Evolutionary conservation across 2,113 vertebrate genomes (phyloP).

Genomic region (Microcebus tavaratra): DNA sequence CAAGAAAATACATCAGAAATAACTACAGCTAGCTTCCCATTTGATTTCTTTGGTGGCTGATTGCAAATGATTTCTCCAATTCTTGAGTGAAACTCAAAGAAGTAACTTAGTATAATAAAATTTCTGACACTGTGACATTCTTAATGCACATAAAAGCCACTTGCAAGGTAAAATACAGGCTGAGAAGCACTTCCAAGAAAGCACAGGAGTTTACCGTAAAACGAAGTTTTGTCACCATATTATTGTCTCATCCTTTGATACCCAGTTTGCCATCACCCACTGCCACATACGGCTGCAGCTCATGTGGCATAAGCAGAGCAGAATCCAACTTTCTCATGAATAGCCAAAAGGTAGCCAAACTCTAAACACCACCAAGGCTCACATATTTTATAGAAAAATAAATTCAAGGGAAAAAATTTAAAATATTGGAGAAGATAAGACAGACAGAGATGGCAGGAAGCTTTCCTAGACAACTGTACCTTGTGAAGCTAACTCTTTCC

Average conservation of each 20-base stretch:
- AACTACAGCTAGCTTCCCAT: neutral
- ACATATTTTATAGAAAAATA: neutral
- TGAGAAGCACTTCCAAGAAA: too few relatives aligned
- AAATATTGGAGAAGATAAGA: neutral
- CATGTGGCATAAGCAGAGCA: neutral
- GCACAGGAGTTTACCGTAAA: too few relatives aligned
- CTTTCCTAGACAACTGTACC: constrained; percentile 79
- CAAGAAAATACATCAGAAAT: neutral
- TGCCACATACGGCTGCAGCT: neutral
- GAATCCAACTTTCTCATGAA: neutral
- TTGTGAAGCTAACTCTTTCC: constrained; percentile 95
- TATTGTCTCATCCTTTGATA: too few relatives aligned
- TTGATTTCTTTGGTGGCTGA: neutral
- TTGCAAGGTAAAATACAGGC: too few relatives aligned
- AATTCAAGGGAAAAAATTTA: neutral
- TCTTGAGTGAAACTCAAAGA: too few relatives aligned
- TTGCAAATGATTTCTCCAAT: neutral
- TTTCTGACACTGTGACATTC: too few relatives aligned
- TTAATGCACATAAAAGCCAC: too few relatives aligned
- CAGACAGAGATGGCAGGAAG: neutral
- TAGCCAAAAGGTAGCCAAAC: neutral
- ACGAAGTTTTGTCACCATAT: too few relatives aligned
- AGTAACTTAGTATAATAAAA: too few relatives aligned
- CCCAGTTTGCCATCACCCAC: neutral
- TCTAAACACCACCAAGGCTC: neutral